Evolutionary conservation across 1,140 invertebrate genomes (phyloP).

Genomic region (Lethrus apterus): DNA sequence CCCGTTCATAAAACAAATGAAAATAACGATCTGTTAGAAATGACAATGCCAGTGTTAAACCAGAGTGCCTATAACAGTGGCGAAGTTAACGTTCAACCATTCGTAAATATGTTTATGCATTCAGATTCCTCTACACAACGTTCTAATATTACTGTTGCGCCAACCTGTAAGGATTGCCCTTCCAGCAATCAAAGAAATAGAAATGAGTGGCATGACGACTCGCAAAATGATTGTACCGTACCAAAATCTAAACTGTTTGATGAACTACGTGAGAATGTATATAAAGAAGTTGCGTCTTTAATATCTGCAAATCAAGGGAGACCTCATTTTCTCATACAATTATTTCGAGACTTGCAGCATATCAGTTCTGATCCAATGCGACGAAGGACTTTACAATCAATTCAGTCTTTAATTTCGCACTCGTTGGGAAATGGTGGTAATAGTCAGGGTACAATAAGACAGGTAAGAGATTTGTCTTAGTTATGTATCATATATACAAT

Average conservation of each 20-base stretch:
- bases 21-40: conserved; percentile 7
- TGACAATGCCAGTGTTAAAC: background rate
- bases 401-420: conserved; percentile 42
- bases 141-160: conserved; percentile 21
- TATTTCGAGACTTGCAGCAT: conserved; percentile 56
- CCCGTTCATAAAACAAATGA: conserved; percentile 3
- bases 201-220: conserved; percentile 28
- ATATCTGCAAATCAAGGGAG: conserved; percentile 61
- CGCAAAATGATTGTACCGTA: background rate
- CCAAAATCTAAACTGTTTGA: conserved; percentile 51
- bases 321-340: conserved; percentile 59
- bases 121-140: conserved; percentile 16
- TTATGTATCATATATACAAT: background rate
- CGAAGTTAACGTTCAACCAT: background rate
- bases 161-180: conserved; percentile 22
- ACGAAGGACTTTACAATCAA: conserved; percentile 52
- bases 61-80: no score
- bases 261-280: conserved; percentile 57
- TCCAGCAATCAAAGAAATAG: conserved; percentile 9
- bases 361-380: conserved; percentile 59
- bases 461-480: background rate
- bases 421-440: conserved; percentile 22
- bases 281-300: conserved; percentile 60
- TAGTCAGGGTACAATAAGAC: conserved; percentile 7
- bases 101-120: background rate